Conservation (phyloP, 2,113 vertebrate species). For the Tyto alba region DNA sequence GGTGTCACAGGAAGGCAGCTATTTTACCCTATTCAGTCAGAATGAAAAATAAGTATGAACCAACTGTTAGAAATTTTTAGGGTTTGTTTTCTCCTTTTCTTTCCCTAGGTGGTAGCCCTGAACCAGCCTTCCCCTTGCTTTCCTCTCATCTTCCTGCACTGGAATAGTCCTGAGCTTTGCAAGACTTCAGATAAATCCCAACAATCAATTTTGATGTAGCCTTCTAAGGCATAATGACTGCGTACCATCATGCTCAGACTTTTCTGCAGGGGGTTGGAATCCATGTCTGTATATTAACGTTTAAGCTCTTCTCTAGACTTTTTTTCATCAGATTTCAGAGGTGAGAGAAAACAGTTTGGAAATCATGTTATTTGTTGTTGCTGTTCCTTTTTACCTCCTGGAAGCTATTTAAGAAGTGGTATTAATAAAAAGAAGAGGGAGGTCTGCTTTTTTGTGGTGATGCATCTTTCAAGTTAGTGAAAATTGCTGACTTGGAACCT, state of each 20-base stretch:
- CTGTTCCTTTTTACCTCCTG: background rate
- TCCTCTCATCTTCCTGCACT: background rate
- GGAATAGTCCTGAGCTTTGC: background rate
- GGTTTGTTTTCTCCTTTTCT: background rate
- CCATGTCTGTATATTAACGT: background rate
- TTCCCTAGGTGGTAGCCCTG: background rate
- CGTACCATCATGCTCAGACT: background rate
- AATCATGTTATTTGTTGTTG: background rate
- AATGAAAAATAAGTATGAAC: background rate
- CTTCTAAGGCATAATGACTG: background rate
- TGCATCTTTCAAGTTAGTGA: background rate
- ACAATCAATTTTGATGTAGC: background rate
- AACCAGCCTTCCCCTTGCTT: background rate
- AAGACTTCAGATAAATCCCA: background rate
- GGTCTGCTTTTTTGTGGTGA: background rate
- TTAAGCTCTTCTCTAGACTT: background rate
- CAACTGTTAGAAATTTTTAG: background rate
- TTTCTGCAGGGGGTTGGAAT: background rate
- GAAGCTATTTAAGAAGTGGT: background rate
- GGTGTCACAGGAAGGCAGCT: background rate
- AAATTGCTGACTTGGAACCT: conserved; percentile 9
- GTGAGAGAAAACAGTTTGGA: background rate
- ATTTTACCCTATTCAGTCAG: background rate
- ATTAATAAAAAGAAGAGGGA: background rate
- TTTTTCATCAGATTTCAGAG: background rate